Percentiles rank a stretch among this genome's conserved stretches.
These are phyloP conservation scores for Clarias platycephalus DNA, from an alignment of 2,797 vertebrate species.

Conservation along the genomic window DNA sequence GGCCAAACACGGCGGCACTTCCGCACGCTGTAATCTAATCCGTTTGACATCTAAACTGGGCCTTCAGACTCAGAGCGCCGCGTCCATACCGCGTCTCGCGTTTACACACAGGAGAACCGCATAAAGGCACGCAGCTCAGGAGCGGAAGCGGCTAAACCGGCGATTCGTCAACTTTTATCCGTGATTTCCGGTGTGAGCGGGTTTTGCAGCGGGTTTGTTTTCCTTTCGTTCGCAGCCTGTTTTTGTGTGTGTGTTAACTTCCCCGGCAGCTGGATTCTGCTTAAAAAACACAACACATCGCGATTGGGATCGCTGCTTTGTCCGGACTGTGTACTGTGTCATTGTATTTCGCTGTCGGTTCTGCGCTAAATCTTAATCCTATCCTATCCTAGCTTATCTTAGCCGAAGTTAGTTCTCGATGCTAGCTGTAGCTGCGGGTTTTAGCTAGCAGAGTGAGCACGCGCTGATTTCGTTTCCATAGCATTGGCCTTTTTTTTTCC, in stretches of 20 bases:
- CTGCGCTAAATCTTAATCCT: not conserved
- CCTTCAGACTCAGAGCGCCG: slow-evolving; percentile 52
- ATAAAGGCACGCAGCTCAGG: not conserved
- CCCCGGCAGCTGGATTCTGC: not conserved
- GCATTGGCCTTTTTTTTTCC: not conserved
- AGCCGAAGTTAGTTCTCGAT: slow-evolving; percentile 10
- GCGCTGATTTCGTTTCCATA: slow-evolving; percentile 6
- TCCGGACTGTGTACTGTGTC: not conserved
- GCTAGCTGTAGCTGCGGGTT: not conserved
- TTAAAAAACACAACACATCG: not conserved
- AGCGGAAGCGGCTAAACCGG: not conserved
- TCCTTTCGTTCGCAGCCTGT: not conserved
- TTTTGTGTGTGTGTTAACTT: slow-evolving; percentile 1
- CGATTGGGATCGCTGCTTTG: not conserved
- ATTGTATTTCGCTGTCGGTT: not conserved
- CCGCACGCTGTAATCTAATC: slow-evolving; percentile 58
- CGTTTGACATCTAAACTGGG: slow-evolving; percentile 61
- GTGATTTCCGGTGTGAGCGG: not conserved
- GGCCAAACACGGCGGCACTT: slow-evolving; percentile 48
- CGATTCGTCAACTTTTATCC: not conserved
- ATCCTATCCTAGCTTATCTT: not conserved
- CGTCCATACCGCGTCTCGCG: not conserved
- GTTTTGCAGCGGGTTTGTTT: not conserved
- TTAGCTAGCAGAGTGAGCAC: not conserved
- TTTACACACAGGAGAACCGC: not conserved